Evolutionary conservation across 2,113 vertebrate species (phyloP).

Genomic region (Daubentonia madagascariensis): DNA sequence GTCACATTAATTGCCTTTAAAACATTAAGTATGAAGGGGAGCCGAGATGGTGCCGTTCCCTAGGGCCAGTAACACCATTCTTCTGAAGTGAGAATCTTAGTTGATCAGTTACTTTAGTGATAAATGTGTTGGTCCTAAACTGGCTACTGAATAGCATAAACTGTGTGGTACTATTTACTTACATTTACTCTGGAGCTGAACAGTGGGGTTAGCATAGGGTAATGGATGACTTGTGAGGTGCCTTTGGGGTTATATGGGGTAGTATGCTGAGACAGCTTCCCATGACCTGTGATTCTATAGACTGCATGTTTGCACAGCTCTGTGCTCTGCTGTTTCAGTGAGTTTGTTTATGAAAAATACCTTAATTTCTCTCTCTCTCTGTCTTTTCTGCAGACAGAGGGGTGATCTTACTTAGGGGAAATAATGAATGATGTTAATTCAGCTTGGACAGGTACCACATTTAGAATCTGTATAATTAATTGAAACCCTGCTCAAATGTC

Average conservation of each 20-base stretch:
- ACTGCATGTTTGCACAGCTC: background rate
- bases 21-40: background rate
- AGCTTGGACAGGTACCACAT: background rate
- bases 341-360: background rate
- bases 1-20: background rate
- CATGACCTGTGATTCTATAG: background rate
- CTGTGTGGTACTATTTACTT: background rate
- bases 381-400: background rate
- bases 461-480: background rate
- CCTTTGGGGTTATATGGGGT: background rate
- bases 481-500: background rate
- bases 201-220: background rate
- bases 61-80: background rate
- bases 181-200: background rate
- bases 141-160: background rate
- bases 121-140: background rate
- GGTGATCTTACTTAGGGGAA: background rate
- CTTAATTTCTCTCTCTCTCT: too few relatives aligned
- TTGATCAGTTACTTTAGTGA: background rate
- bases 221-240: background rate
- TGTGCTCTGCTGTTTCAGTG: background rate
- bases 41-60: background rate
- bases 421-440: conserved; percentile 7
- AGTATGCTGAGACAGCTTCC: background rate
- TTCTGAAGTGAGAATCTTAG: background rate